A percentile compares a stretch with the other conserved stretches of the same genome.
Evolutionary conservation across 2,888 invertebrate species (phyloP).

Genomic region (Toxonevra muliebris): DNA sequence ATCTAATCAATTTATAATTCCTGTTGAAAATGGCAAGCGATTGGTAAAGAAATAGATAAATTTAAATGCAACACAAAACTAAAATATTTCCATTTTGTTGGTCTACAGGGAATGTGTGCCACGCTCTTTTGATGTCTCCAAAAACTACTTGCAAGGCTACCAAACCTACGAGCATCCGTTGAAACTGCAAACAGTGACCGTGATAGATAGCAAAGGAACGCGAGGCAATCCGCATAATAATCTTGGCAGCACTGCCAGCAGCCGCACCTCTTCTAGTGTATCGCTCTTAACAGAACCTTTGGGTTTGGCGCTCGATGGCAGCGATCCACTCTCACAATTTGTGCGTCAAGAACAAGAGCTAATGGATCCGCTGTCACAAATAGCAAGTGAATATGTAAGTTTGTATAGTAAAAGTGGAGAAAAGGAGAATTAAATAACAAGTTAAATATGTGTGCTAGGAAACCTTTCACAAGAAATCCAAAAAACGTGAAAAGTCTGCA

Average conservation of each 20-base stretch:
- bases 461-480: conserved; percentile 49
- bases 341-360: conserved; percentile 69
- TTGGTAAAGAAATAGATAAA: conserved; percentile 30
- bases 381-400: conserved; percentile 65
- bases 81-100: no score
- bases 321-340: conserved; percentile 79
- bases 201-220: conserved; percentile 68
- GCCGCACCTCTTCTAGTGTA: conserved; percentile 68
- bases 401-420: neutral
- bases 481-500: conserved; percentile 45
- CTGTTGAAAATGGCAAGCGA: conserved; percentile 38
- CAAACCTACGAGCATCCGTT: conserved; percentile 70
- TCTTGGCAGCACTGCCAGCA: conserved; percentile 64
- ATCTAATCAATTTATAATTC: no score
- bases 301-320: conserved; percentile 71
- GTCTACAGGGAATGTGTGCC: conserved; percentile 56
- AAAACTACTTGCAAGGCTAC: conserved; percentile 50
- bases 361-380: conserved; percentile 73
- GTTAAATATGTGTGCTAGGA: conserved; percentile 42
- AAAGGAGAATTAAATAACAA: neutral
- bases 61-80: neutral
- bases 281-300: conserved; percentile 67
- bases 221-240: conserved; percentile 58
- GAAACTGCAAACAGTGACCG: conserved; percentile 67
- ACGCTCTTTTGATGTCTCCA: conserved; percentile 52